Conservation (phyloP, 1,140 invertebrate species). For the Rhyacophila brunnea region DNA sequence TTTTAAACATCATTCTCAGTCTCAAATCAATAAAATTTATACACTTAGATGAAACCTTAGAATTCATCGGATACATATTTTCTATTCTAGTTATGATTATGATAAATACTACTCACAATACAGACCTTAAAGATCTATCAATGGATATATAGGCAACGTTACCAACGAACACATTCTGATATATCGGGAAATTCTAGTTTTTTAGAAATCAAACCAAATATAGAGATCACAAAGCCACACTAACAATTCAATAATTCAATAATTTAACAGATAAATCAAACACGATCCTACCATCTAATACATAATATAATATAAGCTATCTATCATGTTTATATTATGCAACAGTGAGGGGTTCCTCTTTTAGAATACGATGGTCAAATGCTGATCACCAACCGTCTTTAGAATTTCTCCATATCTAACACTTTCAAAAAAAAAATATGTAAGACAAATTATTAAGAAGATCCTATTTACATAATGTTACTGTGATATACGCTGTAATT, state of each 20-base stretch:
- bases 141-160: slow-evolving; percentile 19
- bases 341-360: background rate
- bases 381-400: background rate
- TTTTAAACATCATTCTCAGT: slow-evolving; percentile 29
- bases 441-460: slow-evolving; percentile 8
- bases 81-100: slow-evolving; percentile 23
- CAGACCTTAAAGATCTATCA: slow-evolving; percentile 12
- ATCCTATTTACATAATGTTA: slow-evolving; percentile 3
- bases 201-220: background rate
- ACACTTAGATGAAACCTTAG: slow-evolving; percentile 15
- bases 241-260: background rate
- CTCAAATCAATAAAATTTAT: slow-evolving; percentile 30
- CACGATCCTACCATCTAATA: too few relatives aligned
- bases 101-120: slow-evolving; percentile 29
- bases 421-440: slow-evolving; percentile 9
- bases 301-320: background rate
- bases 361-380: background rate
- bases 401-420: slow-evolving; percentile 14
- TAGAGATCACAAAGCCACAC: background rate
- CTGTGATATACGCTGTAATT: slow-evolving; percentile 6
- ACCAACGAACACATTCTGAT: slow-evolving; percentile 25
- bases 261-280: background rate
- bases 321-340: background rate
- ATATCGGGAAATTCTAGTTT: slow-evolving; percentile 4
- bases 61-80: slow-evolving; percentile 4